Percentiles rank a stretch among this genome's conserved stretches.
Conservation (phyloP, 2,888 invertebrate species). For the Julus scandinavius region DNA sequence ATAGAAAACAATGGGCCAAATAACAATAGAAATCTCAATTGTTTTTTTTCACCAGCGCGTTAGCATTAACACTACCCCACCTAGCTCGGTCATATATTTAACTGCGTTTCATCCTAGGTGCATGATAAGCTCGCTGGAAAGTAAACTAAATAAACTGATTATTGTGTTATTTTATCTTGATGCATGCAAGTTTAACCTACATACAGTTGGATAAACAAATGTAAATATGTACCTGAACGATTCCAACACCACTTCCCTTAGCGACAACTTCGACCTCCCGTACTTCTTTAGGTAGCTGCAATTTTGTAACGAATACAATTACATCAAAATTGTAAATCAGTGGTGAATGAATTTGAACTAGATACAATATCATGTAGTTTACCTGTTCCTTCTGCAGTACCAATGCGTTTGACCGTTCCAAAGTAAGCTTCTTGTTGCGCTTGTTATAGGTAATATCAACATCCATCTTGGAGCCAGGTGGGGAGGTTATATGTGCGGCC, state of each 20-base stretch:
- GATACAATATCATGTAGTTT: constrained; percentile 54
- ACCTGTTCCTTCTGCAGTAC: constrained; percentile 64
- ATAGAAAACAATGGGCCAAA: too few relatives aligned
- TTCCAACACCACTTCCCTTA: constrained; percentile 59
- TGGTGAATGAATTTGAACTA: constrained; percentile 33
- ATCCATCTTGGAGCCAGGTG: constrained; percentile 58
- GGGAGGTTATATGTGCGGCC: constrained; percentile 61
- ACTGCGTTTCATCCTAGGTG: too few relatives aligned
- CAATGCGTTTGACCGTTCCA: constrained; percentile 63
- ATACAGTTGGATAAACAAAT: neutral
- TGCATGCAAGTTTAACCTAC: too few relatives aligned
- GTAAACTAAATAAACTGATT: too few relatives aligned
- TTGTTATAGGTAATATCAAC: constrained; percentile 57
- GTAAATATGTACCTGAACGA: constrained; percentile 59
- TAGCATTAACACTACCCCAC: too few relatives aligned
- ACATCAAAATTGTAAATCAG: constrained; percentile 25
- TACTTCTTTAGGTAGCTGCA: constrained; percentile 59
- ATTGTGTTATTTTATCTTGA: too few relatives aligned
- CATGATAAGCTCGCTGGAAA: too few relatives aligned
- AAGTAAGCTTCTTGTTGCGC: constrained; percentile 57
- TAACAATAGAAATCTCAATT: too few relatives aligned
- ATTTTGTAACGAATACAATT: neutral
- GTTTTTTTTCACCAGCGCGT: too few relatives aligned
- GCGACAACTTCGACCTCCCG: constrained; percentile 58
- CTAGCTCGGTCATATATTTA: too few relatives aligned